Base-by-base conservation (phyloP, 2,888 invertebrate species). In the Mechanitis mazaeus region DNA sequence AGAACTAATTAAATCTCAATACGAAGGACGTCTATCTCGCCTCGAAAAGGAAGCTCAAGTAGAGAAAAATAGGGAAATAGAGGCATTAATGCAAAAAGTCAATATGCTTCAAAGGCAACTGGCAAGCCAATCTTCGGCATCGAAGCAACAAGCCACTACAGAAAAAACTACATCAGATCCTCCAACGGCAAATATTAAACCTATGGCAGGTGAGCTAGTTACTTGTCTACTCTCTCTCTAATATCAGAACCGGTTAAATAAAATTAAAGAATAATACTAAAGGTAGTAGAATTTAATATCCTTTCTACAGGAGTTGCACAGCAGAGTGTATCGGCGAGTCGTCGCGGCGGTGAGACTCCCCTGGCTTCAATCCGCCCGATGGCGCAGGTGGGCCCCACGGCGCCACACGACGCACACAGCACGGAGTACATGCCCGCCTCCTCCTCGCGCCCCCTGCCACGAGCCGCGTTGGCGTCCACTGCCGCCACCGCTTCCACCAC, bases 351-450 rank as follows among this genome's bases (percentile, higher is more conserved):
- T 4, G 95, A 96, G 78, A 96, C 97, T 0, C 97, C 90, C 56
- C 76, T 97, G 66, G 98, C 98, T 31, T 97, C 97, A 72, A 98
- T 98, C 74, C 92, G 97, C 45, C 98, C 98, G 0, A 97, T 98
- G 69, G 94, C 94, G 33, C 95, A 95, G 56, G 95, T 96, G 60
- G 90, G 95, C 55, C 96, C 96, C n/a, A 95, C 95, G 54, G 94
- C 94, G 58, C 93, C 94, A 62, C 91, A 79, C 77, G 91, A 84
- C 72, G 91, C 85, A 33, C 90, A 90, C 75, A 83, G 85, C 61
- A 95, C 95, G 0, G 96, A 96, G 83, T 96, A 96, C 81, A 95
- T 95, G 91, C 95, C 96, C 1, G 95, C 95, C 0, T 95, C 95
- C 2, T 95, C 95, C 35, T 95, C 95, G 61, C 71, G 93, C 76